phyloP scores from a whole-genome alignment of 2,113 vertebrate genomes.

The Sigmodon hispidus region DNA sequence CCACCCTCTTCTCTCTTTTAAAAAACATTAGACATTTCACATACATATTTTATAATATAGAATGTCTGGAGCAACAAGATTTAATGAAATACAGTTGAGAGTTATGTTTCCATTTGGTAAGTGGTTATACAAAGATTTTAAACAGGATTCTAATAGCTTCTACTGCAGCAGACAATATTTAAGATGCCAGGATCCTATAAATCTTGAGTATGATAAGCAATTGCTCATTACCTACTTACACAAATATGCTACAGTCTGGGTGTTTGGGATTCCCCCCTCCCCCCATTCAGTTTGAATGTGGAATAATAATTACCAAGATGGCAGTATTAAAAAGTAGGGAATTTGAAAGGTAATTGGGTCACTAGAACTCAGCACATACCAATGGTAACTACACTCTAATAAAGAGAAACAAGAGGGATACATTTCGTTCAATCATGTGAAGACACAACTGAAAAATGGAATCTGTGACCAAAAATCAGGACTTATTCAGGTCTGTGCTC shows the following conservation, averaged over 20 bases:
- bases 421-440: neutral
- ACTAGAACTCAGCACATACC: neutral
- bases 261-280: neutral
- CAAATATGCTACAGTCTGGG: neutral
- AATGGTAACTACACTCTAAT: neutral
- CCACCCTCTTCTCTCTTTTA: neutral
- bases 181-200: neutral
- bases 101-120: neutral
- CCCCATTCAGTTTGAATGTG: neutral
- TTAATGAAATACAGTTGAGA: neutral
- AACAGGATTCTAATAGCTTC: neutral
- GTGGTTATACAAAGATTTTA: neutral
- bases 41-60: neutral
- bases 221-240: neutral
- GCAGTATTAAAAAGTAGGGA: neutral
- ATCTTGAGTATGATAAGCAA: neutral
- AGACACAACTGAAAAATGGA: neutral
- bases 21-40: neutral
- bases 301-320: neutral
- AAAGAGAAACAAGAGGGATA: neutral
- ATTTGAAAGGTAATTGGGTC: neutral
- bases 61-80: neutral
- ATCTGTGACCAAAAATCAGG: neutral
- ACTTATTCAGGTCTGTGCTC: neutral
- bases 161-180: neutral